A percentile compares a stretch with the other conserved stretches of the same genome.
Evolutionary conservation across 2,797 vertebrate genomes (phyloP).

Genomic region (Cyprinodon diabolis): DNA sequence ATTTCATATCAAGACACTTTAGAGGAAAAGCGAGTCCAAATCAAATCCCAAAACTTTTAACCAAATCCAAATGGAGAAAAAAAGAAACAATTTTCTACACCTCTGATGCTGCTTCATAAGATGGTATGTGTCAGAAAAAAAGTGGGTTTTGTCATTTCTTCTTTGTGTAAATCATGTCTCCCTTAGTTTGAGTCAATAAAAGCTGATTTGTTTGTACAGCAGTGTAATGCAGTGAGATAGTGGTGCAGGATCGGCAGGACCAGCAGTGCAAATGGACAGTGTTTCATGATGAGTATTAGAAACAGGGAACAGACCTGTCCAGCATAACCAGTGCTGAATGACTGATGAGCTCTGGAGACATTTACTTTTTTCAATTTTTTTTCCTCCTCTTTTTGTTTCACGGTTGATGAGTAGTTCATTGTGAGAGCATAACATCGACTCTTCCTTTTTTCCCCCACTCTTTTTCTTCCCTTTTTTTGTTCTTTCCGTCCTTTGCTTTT

Average conservation of each 20-base stretch:
- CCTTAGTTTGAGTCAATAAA: background rate
- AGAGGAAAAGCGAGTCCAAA: too few relatives aligned
- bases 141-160: background rate
- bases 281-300: conserved; percentile 81
- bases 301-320: conserved; percentile 77
- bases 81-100: too few relatives aligned
- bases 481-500: conserved; percentile 39
- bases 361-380: conserved; percentile 40
- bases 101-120: too few relatives aligned
- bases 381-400: conserved; percentile 50
- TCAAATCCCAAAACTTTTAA: too few relatives aligned
- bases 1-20: too few relatives aligned
- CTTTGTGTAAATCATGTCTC: background rate
- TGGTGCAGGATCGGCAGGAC: conserved; percentile 67
- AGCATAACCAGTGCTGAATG: conserved; percentile 68
- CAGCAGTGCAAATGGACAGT: conserved; percentile 76
- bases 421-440: conserved; percentile 67
- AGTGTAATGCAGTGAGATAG: conserved; percentile 55
- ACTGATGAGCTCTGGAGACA: conserved; percentile 79
- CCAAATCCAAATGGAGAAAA: too few relatives aligned
- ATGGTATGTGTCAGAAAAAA: too few relatives aligned
- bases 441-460: conserved; percentile 12
- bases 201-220: background rate
- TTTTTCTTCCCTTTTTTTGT: conserved; percentile 17
- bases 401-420: conserved; percentile 68